phyloP scores from a whole-genome alignment of 2,797 vertebrate genomes.

The Chrosomus eos region DNA sequence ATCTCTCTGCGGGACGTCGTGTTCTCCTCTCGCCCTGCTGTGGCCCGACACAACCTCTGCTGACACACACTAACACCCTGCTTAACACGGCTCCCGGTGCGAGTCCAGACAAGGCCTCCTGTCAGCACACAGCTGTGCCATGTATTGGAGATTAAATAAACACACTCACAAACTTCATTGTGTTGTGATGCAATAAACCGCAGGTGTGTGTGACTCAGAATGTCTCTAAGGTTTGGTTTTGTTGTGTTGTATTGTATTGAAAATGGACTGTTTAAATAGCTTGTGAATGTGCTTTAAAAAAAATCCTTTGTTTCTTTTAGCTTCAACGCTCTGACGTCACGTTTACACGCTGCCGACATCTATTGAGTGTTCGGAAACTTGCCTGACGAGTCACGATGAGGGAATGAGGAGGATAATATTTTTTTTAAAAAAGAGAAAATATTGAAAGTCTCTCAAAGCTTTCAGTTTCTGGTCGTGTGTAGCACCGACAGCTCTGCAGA shows the following conservation, averaged over 20 bases:
- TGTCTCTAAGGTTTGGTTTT: not conserved
- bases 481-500: not conserved
- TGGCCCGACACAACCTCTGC: constrained; percentile 31
- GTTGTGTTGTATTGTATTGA: not conserved
- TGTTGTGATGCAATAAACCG: not conserved
- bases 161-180: not conserved
- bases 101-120: constrained; percentile 19
- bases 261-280: not conserved
- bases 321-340: not conserved
- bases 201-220: constrained; percentile 13
- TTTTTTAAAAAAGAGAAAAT: not conserved
- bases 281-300: not conserved
- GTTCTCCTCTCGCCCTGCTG: constrained; percentile 45
- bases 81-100: constrained; percentile 22
- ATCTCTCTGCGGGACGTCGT: constrained; percentile 55
- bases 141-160: constrained; percentile 1
- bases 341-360: not conserved
- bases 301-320: not conserved
- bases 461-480: not conserved
- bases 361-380: not conserved
- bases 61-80: constrained; percentile 39
- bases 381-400: not conserved
- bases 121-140: constrained; percentile 18
- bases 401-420: not conserved
- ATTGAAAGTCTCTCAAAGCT: not conserved